Evolutionary conservation across 2,113 vertebrate genomes (phyloP), one percentile per base, ranked within the genome.

Genomic region (Bettongia penicillata): DNA sequence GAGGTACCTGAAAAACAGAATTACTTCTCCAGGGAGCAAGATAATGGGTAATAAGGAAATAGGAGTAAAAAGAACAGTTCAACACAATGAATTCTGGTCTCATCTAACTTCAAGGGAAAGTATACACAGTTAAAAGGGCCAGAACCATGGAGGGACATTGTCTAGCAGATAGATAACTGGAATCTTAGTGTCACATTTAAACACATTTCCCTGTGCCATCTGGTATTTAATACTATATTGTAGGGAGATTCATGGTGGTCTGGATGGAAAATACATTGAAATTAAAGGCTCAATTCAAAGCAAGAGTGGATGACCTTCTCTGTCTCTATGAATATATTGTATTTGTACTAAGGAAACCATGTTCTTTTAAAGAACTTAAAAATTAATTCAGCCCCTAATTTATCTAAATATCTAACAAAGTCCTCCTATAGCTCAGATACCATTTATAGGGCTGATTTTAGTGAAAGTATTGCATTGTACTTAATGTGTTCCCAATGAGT

Each of bases 261-360:
- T 84, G 6, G 68, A 84, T 2, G 8, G 16, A 84, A 84, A 84
- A n/a, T 84, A 93, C 50, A 55, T 19, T 1, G 9, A 91, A 93
- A 93, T 90, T 53, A 95, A 96, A 97, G 84, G 57, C 57, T 92
- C 50, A 96, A 94, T 94, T 95, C 22, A 93, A 96, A 96, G 47
- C 61, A 92, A 94, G 50, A 92, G n/a, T 91, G 91, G 53, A 95
- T 28, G 28, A 9, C 94, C 49, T 93, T 94, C 91, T 37, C 37
- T 37, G 37, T 68, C 57, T 68, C 57, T 37, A 37, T 68, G 28
- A 91, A 96, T 47, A 53, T 93, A 16, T 90, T 97, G 55, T 68
- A 91, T 94, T 96, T 93, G 84, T 52, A 93, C 8, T 90, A 68
- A 43, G 57, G 94, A 93, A 96, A 97, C 91, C 23, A 77, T 26